A percentile compares a stretch with the other conserved stretches of the same genome.
Evolutionary conservation across 1,140 invertebrate species (phyloP).

Genomic region (Heliconius congener): DNA sequence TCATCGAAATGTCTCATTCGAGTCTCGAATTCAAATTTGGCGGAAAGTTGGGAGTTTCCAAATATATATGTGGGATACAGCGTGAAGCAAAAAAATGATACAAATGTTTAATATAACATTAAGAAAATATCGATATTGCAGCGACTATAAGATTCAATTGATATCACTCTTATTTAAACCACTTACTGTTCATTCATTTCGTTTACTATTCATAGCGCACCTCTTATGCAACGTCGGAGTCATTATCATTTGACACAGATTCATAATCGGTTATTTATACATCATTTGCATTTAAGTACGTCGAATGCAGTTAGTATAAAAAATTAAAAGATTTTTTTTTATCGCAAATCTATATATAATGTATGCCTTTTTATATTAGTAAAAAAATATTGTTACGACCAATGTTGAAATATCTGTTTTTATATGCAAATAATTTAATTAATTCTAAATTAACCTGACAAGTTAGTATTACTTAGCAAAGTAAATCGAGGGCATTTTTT

Average conservation of each 20-base stretch:
- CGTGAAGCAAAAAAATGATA: too few species aligned
- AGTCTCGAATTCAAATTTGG: too few species aligned
- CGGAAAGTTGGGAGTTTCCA: too few species aligned
- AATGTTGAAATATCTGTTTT: background rate
- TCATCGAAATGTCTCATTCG: too few species aligned
- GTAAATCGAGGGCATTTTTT: conserved; percentile 9
- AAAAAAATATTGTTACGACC: background rate
- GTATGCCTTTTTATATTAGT: background rate
- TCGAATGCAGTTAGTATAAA: background rate
- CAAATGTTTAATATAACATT: background rate
- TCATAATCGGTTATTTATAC: conserved; percentile 22
- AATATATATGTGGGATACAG: too few species aligned
- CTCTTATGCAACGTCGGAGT: conserved; percentile 32
- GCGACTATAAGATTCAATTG: conserved; percentile 10
- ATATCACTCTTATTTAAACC: conserved; percentile 7
- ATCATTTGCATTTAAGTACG: background rate
- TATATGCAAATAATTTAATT: conserved; percentile 1
- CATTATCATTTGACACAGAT: conserved; percentile 39
- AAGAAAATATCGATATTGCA: background rate
- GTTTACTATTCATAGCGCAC: conserved; percentile 26
- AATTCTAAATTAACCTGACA: background rate
- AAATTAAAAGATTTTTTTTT: too few species aligned
- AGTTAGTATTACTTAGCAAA: background rate
- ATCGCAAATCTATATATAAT: background rate
- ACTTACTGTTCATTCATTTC: conserved; percentile 27